Conservation (phyloP, 2,113 vertebrate genomes). For the Oenanthe melanoleuca region DNA sequence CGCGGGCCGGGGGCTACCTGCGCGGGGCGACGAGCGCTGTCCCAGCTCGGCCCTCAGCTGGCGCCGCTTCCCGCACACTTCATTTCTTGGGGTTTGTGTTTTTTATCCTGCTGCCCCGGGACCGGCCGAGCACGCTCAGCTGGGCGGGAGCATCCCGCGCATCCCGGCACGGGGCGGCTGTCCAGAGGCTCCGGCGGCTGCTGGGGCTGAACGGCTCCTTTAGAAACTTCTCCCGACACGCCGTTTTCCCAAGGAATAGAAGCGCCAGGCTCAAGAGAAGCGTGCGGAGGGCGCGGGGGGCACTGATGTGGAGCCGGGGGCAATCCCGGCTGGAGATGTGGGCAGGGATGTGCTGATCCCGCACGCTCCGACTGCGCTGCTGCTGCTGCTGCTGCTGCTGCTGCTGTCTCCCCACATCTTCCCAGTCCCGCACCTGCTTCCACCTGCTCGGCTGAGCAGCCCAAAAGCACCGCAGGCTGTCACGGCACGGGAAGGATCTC, state of each 20-base stretch:
- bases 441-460: rapidly evolving
- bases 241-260: neutral
- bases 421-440: neutral
- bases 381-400: too few species aligned
- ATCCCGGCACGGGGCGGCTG: neutral
- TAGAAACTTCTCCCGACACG: neutral
- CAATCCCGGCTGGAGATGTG: neutral
- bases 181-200: neutral
- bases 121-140: neutral
- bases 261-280: neutral
- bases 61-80: neutral
- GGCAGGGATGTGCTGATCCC: neutral
- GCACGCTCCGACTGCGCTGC: rapidly evolving
- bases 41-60: neutral
- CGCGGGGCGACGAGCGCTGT: too few species aligned
- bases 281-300: neutral
- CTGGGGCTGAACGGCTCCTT: neutral
- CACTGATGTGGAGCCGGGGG: neutral
- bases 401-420: rapidly evolving
- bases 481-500: neutral
- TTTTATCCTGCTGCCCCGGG: neutral
- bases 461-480: rapidly evolving
- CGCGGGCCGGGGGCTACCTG: neutral
- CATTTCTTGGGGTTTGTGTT: neutral
- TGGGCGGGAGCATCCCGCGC: neutral